Evolutionary conservation across 2,888 invertebrate genomes (phyloP).

Genomic region (Pristionchus arcanus): DNA sequence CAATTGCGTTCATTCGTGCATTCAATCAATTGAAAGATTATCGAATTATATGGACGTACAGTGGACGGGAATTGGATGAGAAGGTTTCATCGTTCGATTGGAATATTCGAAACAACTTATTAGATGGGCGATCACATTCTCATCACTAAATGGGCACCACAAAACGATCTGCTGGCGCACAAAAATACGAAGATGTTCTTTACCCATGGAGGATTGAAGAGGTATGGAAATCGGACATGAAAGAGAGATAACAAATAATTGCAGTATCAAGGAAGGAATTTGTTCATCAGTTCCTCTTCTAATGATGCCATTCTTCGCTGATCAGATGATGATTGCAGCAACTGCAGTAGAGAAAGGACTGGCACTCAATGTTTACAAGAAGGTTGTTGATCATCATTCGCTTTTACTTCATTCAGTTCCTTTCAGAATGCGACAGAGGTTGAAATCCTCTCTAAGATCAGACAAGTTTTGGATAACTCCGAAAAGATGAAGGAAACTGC

Average conservation of each 20-base stretch:
- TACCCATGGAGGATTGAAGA: conserved; percentile 70
- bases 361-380: conserved; percentile 66
- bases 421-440: conserved; percentile 48
- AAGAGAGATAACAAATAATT: background rate
- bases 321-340: conserved; percentile 66
- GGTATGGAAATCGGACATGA: conserved; percentile 47
- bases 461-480: conserved; percentile 2
- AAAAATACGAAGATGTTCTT: conserved; percentile 66
- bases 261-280: conserved; percentile 66
- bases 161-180: conserved; percentile 67
- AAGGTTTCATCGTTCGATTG: background rate
- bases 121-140: conserved; percentile 56
- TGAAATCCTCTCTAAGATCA: conserved; percentile 23
- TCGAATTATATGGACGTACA: conserved; percentile 69
- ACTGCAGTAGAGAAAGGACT: conserved; percentile 62
- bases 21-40: conserved; percentile 66
- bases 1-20: conserved; percentile 63
- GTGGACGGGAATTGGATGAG: conserved; percentile 57
- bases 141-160: conserved; percentile 67
- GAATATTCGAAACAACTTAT: background rate
- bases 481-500: conserved; percentile 18
- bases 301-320: conserved; percentile 67
- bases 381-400: conserved; percentile 23
- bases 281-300: conserved; percentile 66
- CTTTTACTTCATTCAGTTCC: background rate